A percentile compares a stretch with the other conserved stretches of the same genome.
phyloP scores from a whole-genome alignment of 2,888 invertebrate species.

The Oxystoma pomonae region DNA sequence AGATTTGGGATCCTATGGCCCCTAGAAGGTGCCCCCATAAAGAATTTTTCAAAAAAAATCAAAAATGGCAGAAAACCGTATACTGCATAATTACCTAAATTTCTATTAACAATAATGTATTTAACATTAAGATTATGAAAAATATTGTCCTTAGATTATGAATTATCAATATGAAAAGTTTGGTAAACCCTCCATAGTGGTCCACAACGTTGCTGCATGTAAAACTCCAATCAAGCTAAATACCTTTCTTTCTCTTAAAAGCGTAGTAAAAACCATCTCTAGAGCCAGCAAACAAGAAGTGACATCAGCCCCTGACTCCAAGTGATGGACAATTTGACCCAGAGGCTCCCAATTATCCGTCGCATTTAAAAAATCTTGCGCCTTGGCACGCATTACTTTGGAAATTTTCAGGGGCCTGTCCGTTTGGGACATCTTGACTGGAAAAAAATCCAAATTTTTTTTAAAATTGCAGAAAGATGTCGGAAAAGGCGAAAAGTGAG shows the following conservation, averaged over 20 bases:
- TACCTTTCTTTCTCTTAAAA: constrained; percentile 55
- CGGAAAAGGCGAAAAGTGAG: background rate
- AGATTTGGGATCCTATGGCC: too few relatives aligned
- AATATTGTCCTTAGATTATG: too few relatives aligned
- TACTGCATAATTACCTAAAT: too few relatives aligned
- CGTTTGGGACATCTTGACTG: constrained; percentile 35
- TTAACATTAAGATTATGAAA: too few relatives aligned
- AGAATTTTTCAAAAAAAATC: too few relatives aligned
- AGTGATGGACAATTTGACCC: constrained; percentile 63
- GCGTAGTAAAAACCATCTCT: constrained; percentile 67
- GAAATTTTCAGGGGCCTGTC: constrained; percentile 53
- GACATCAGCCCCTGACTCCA: constrained; percentile 51
- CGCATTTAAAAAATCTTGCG: constrained; percentile 66
- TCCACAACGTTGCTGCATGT: too few relatives aligned
- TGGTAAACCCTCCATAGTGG: too few relatives aligned
- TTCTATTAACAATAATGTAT: too few relatives aligned
- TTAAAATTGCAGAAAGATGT: background rate
- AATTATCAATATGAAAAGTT: too few relatives aligned
- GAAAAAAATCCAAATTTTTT: background rate
- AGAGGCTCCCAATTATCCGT: constrained; percentile 54
- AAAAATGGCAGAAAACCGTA: too few relatives aligned
- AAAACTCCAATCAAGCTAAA: too few relatives aligned
- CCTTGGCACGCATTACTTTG: constrained; percentile 63
- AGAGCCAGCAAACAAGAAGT: constrained; percentile 62
- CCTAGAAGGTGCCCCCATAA: too few relatives aligned